Evolutionary conservation across 2,797 vertebrate genomes (phyloP), one percentile per base, ranked within the genome.

Genomic region (Bothrops alternatus): DNA sequence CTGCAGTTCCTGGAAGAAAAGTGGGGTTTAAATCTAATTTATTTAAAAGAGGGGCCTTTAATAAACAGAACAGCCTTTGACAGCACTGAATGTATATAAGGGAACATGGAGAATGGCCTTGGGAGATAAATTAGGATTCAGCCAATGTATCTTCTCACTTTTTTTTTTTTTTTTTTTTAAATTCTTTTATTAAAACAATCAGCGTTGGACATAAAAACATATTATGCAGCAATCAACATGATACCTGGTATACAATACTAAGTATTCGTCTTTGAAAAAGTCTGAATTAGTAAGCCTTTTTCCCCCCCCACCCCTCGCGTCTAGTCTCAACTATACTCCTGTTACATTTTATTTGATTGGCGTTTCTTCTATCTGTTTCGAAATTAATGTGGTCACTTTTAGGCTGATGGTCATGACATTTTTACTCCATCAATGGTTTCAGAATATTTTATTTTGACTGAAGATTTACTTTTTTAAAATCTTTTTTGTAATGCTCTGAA

Each of bases 141-240:
- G 32, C 7, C 18, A 42, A 78, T 20, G 18, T 50, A 11, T 32
- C 50, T n/a, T 53, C 47, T 89, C 26, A 63, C 42, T 65, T 89
- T 69, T 65, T 65, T 89, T 69, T 65, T 65, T 89, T 69, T 65
- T 65, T 89, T 69, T 65, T 65, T 89, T 69, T 65, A 89, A n/a
- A n/a, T n/a, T n/a, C n/a, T n/a, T n/a, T n/a, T n/a, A n/a, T n/a
- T n/a, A n/a, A n/a, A n/a, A n/a, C n/a, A n/a, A n/a, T n/a, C n/a
- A n/a, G n/a, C n/a, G n/a, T n/a, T n/a, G n/a, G n/a, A n/a, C n/a
- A n/a, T n/a, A n/a, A n/a, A n/a, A n/a, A n/a, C n/a, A n/a, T n/a
- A n/a, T n/a, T n/a, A n/a, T n/a, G n/a, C n/a, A n/a, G n/a, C n/a
- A n/a, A n/a, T n/a, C n/a, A n/a, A n/a, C n/a, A n/a, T n/a, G n/a